Evolutionary conservation across 2,113 vertebrate genomes (phyloP).

Genomic region (Siphamia tubifer): DNA sequence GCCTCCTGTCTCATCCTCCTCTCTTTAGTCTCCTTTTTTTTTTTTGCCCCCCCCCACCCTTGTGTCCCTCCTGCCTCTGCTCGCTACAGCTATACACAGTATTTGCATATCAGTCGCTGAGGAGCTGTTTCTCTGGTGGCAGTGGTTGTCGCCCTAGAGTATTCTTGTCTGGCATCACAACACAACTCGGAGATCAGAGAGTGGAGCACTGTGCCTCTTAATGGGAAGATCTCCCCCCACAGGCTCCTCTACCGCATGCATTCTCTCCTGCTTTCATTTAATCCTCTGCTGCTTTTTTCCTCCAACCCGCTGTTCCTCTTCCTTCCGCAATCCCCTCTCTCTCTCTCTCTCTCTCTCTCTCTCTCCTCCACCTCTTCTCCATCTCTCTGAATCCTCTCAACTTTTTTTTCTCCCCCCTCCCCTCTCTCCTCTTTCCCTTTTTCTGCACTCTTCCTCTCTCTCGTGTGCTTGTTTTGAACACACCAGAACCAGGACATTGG

Average conservation of each 20-base stretch:
- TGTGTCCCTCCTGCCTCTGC: conserved; percentile 5
- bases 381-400: conserved; percentile 51
- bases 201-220: conserved; percentile 57
- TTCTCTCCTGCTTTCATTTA: conserved; percentile 59
- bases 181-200: conserved; percentile 74
- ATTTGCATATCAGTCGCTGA: conserved; percentile 72
- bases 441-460: conserved; percentile 34
- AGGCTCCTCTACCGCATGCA: conserved; percentile 57
- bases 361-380: conserved; percentile 15
- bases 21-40: conserved; percentile 19
- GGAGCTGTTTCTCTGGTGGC: conserved; percentile 66
- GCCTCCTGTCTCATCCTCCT: background rate
- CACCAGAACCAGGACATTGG: conserved; percentile 75
- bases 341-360: background rate
- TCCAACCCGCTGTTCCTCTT: conserved; percentile 16
- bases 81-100: conserved; percentile 23
- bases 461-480: conserved; percentile 72
- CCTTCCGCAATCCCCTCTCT: conserved; percentile 22
- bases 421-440: background rate
- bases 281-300: conserved; percentile 46
- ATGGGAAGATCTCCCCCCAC: conserved; percentile 73
- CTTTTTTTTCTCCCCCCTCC: too few relatives aligned
- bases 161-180: conserved; percentile 76
- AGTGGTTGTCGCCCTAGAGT: conserved; percentile 68
- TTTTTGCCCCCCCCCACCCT: conserved; percentile 20